Conservation (phyloP, 2,797 vertebrate genomes). For the Fundulus diaphanus region DNA sequence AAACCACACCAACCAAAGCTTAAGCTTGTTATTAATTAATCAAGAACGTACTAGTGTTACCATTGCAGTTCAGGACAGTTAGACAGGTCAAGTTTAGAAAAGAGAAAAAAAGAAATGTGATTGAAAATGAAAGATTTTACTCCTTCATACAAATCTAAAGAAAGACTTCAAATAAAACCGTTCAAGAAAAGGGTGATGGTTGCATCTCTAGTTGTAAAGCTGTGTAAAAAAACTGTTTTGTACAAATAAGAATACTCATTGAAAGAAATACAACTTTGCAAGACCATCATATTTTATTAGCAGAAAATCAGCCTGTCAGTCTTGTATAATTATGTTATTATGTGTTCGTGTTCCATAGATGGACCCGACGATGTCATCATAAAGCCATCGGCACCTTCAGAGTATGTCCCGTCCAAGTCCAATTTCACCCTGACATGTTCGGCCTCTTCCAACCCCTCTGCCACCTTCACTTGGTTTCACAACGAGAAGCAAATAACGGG, state of each 20-base stretch:
- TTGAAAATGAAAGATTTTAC: not conserved
- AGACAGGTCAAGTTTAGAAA: not conserved
- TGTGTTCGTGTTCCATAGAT: constrained; percentile 51
- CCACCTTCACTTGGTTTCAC: constrained; percentile 57
- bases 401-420: constrained; percentile 32
- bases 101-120: not conserved
- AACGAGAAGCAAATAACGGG: rapidly evolving
- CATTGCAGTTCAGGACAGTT: not conserved
- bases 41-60: not conserved
- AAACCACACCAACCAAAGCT: constrained; percentile 23
- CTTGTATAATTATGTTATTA: not conserved
- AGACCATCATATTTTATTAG: not conserved
- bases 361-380: constrained; percentile 65
- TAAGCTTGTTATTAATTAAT: constrained; percentile 50
- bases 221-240: not conserved
- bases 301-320: not conserved
- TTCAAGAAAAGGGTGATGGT: not conserved
- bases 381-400: rapidly evolving
- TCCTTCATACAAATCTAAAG: not conserved
- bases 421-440: constrained; percentile 65
- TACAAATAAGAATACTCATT: no score
- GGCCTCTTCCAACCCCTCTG: constrained; percentile 50
- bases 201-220: not conserved
- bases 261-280: not conserved
- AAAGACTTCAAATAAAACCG: not conserved